Conservation (phyloP, 2,113 vertebrate species). For the Ailurus styani region DNA sequence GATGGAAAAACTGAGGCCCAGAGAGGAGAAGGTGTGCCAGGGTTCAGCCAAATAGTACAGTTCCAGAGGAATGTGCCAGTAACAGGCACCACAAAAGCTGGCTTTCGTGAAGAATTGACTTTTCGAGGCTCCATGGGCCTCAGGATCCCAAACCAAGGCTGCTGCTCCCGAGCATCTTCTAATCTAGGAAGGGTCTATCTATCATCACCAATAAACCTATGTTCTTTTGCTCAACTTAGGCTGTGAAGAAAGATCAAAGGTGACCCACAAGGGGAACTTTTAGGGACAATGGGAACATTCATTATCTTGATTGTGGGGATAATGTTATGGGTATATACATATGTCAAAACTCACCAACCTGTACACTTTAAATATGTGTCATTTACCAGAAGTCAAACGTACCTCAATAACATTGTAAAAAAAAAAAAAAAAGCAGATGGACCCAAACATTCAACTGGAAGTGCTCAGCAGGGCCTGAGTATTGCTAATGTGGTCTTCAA, state of each 20-base stretch:
- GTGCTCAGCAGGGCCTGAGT: not conserved
- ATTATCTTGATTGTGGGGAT: not conserved
- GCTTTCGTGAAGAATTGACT: not conserved
- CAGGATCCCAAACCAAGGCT: not conserved
- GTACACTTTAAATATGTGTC: not conserved
- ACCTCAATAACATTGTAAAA: not conserved
- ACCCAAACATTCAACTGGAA: not conserved
- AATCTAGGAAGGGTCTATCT: not conserved
- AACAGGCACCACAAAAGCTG: not conserved
- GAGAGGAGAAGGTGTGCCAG: not conserved
- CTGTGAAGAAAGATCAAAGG: slow-evolving; percentile 5
- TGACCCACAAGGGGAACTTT: not conserved
- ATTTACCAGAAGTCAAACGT: not conserved
- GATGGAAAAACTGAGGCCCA: not conserved
- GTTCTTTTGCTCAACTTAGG: not conserved
- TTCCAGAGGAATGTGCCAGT: not conserved
- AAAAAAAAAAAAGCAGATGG: not conserved
- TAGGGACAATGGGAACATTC: not conserved
- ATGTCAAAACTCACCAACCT: not conserved
- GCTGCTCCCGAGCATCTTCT: not conserved
- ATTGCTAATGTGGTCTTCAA: not conserved
- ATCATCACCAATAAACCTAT: not conserved
- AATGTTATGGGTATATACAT: not conserved
- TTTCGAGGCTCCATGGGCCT: not conserved
- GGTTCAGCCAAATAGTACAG: not conserved